phyloP scores from a whole-genome alignment of 2,888 invertebrate species.

The Teinopalpus imperialis region DNA sequence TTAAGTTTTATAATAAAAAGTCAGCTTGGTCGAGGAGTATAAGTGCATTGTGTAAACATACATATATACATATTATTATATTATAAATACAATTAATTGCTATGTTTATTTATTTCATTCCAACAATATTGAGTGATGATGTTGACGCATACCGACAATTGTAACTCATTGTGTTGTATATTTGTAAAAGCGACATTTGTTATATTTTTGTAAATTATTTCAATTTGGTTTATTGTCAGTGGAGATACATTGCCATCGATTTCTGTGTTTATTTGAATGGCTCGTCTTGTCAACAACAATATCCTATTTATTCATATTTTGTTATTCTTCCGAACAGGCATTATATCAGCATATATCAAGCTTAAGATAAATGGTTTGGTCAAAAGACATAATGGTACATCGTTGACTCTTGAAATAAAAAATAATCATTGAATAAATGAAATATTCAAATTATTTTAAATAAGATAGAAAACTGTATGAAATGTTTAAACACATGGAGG shows the following conservation, averaged over 20 bases:
- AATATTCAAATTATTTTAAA: too few relatives aligned
- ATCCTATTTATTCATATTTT: too few relatives aligned
- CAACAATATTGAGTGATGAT: slow-evolving; percentile 60
- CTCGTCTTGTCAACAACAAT: slow-evolving; percentile 44
- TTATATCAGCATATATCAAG: too few relatives aligned
- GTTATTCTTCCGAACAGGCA: too few relatives aligned
- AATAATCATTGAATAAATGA: too few relatives aligned
- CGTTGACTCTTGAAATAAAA: too few relatives aligned
- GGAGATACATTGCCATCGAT: slow-evolving; percentile 46
- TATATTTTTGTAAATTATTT: slow-evolving; percentile 75
- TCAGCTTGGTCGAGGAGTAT: background rate
- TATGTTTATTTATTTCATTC: slow-evolving; percentile 63
- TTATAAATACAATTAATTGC: slow-evolving; percentile 51
- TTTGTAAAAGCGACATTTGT: slow-evolving; percentile 56
- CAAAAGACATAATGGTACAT: too few relatives aligned
- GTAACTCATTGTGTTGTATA: slow-evolving; percentile 64
- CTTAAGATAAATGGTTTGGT: too few relatives aligned
- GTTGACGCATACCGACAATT: slow-evolving; percentile 51
- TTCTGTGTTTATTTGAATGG: slow-evolving; percentile 47
- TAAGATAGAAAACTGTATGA: too few relatives aligned
- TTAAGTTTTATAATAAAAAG: slow-evolving; percentile 7
- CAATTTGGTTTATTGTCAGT: slow-evolving; percentile 43
- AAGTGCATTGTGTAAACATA: slow-evolving; percentile 23
- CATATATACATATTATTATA: slow-evolving; percentile 34
- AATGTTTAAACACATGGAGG: too few relatives aligned